These are phyloP conservation scores for Nomada fucata DNA, from an alignment of 2,888 invertebrate genomes.

Conservation along the genomic window DNA sequence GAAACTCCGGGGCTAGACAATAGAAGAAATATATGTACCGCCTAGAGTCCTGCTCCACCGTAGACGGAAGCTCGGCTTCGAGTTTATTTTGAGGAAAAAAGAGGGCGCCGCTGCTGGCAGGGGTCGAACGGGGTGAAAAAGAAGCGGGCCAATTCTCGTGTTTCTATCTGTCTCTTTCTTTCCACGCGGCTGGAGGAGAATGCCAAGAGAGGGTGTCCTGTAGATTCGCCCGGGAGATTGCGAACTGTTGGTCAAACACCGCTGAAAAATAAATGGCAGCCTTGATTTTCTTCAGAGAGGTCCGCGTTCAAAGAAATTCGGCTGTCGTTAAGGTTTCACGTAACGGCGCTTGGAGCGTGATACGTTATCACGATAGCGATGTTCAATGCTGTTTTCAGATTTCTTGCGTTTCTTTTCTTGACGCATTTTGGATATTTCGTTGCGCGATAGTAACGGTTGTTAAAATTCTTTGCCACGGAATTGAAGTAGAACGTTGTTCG, in stretches of 20 bases:
- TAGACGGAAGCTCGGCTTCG: slow-evolving; percentile 74
- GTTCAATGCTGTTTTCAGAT: neutral
- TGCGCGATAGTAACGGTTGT: neutral
- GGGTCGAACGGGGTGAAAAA: slow-evolving; percentile 45
- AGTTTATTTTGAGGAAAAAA: slow-evolving; percentile 66
- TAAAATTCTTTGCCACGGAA: neutral
- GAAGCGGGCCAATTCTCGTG: slow-evolving; percentile 64
- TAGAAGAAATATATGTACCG: slow-evolving; percentile 82
- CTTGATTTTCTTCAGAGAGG: slow-evolving; percentile 26
- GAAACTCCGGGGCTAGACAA: slow-evolving; percentile 82
- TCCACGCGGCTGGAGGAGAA: neutral
- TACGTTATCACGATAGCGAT: neutral
- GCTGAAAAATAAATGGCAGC: slow-evolving; percentile 55
- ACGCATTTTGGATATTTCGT: neutral
- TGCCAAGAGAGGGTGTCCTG: slow-evolving; percentile 18
- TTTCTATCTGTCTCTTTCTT: slow-evolving; percentile 9
- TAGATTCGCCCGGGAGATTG: slow-evolving; percentile 64
- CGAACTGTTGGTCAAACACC: slow-evolving; percentile 60
- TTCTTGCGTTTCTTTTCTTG: neutral
- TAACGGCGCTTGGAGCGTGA: neutral
- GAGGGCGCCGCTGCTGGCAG: slow-evolving; percentile 14
- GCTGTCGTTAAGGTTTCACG: neutral
- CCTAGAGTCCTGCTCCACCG: slow-evolving; percentile 58
- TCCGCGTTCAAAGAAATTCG: slow-evolving; percentile 14
- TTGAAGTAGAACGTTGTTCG: neutral